Conservation (phyloP, 2,797 vertebrate genomes). For the Mycteria americana region DNA sequence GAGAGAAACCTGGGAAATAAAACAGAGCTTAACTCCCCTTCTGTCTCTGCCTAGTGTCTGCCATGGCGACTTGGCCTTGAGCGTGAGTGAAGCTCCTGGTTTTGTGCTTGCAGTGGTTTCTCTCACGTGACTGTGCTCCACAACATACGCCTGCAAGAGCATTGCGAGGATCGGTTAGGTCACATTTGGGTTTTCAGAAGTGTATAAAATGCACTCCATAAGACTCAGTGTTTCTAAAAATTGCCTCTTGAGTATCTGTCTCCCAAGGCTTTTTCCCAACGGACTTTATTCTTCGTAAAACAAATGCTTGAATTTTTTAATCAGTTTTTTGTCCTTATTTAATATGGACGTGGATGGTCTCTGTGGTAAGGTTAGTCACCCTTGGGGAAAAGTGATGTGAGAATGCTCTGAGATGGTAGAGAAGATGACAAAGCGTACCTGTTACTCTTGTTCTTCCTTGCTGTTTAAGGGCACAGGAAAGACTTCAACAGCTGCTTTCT, state of each 20-base stretch:
- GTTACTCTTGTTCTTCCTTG: neutral
- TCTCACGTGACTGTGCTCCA: neutral
- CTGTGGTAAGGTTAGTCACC: neutral
- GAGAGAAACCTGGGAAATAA: neutral
- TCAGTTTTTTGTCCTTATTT: neutral
- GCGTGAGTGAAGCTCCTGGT: neutral
- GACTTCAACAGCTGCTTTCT: neutral
- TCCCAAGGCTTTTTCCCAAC: neutral
- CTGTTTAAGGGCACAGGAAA: neutral
- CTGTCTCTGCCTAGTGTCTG: neutral
- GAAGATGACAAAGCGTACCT: neutral
- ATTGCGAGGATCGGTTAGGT: neutral
- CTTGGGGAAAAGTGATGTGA: neutral
- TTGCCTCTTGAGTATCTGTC: neutral
- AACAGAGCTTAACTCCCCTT: neutral
- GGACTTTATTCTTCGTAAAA: neutral
- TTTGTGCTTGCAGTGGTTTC: neutral
- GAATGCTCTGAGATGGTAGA: neutral
- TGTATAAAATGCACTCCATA: neutral
- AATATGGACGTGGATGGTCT: neutral
- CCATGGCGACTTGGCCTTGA: neutral
- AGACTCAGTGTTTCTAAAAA: neutral
- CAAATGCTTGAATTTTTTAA: neutral
- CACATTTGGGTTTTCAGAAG: neutral
- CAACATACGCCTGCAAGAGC: fast-evolving